Evolutionary conservation across 2,797 vertebrate species (phyloP).

Genomic region (Onychomys leucogaster): DNA sequence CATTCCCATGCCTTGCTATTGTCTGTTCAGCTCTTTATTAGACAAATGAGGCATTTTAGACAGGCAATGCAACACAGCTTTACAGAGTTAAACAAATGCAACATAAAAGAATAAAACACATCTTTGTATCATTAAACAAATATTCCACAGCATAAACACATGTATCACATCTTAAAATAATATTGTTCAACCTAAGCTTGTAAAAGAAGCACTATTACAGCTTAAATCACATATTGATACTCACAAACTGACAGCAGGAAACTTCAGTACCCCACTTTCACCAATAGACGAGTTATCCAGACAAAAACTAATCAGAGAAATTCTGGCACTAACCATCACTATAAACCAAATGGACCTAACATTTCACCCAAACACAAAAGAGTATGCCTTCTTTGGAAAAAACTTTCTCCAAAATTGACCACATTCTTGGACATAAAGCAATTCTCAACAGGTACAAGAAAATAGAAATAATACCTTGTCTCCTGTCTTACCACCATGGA

Average conservation of each 20-base stretch:
- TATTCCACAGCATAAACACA: too few relatives aligned
- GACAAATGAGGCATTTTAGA: too few relatives aligned
- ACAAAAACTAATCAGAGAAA: background rate
- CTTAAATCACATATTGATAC: background rate
- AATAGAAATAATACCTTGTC: background rate
- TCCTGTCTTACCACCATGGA: background rate
- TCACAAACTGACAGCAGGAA: background rate
- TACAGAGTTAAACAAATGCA: too few relatives aligned
- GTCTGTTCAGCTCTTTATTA: too few relatives aligned
- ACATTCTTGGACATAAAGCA: background rate
- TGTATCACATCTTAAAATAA: too few relatives aligned
- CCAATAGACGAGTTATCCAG: background rate
- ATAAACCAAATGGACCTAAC: background rate
- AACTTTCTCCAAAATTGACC: background rate
- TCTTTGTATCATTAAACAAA: too few relatives aligned
- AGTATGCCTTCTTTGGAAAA: background rate
- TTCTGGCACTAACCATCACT: background rate
- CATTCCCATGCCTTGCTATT: too few relatives aligned
- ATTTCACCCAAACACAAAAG: background rate
- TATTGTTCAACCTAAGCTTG: background rate
- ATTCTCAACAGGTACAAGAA: background rate
- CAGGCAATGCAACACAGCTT: too few relatives aligned
- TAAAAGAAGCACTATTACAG: background rate
- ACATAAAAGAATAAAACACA: too few relatives aligned
- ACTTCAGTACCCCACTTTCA: background rate